Conservation (phyloP, 2,797 vertebrate species). For the Echiichthys vipera region DNA sequence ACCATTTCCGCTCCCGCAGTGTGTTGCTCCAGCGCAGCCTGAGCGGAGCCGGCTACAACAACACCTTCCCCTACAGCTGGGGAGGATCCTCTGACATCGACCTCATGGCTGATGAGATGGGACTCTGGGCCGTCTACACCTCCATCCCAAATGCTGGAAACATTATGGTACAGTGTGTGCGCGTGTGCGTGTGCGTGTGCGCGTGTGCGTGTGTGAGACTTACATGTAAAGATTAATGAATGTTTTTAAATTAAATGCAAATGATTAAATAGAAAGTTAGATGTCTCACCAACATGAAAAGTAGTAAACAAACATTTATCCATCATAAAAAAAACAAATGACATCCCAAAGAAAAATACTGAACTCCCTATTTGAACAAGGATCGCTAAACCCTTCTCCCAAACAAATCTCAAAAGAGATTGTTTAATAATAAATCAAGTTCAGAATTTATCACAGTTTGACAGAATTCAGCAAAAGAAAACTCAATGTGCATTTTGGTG, state of each 20-base stretch:
- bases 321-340: background rate
- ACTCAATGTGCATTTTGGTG: background rate
- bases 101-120: slow-evolving; percentile 97
- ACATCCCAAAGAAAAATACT: background rate
- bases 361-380: no score
- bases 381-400: no score
- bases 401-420: no score
- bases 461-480: background rate
- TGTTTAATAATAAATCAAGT: no score
- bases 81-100: slow-evolving; percentile 97
- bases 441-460: no score
- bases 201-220: background rate
- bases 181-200: no score
- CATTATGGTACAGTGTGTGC: slow-evolving; percentile 83
- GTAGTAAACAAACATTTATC: background rate
- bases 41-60: slow-evolving; percentile 96
- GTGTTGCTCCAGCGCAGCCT: slow-evolving; percentile 92
- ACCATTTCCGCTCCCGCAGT: slow-evolving; percentile 91
- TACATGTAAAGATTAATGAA: background rate
- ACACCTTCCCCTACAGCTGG: slow-evolving; percentile 98
- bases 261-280: background rate
- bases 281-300: background rate
- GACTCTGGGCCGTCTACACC: slow-evolving; percentile 95
- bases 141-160: slow-evolving; percentile 96
- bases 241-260: background rate